Percentiles rank a stretch among this genome's conserved stretches.
Conservation (phyloP, 2,113 vertebrate genomes). For the Lophura nycthemera region DNA sequence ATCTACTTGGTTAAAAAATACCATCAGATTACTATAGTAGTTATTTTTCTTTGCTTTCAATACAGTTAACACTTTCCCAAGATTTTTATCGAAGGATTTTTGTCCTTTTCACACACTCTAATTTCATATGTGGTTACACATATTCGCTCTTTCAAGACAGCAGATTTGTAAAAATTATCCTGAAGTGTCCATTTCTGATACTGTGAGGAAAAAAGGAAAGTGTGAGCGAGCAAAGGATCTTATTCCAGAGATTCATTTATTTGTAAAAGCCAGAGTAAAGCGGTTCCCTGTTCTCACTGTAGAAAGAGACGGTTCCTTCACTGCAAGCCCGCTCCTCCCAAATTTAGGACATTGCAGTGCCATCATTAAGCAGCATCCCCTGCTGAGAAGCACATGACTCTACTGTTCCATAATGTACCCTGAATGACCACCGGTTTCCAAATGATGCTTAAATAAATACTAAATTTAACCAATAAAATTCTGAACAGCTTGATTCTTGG, state of each 20-base stretch:
- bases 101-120: background rate
- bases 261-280: background rate
- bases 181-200: background rate
- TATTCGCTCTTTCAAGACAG: background rate
- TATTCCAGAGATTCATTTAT: background rate
- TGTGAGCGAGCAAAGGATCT: background rate
- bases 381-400: conserved; percentile 1
- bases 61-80: background rate
- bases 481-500: background rate
- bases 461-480: background rate
- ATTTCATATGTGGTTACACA: background rate
- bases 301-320: background rate
- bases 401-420: conserved; percentile 9
- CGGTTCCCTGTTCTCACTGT: background rate
- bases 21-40: background rate
- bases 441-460: background rate
- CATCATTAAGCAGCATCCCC: conserved; percentile 41
- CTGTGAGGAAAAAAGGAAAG: background rate
- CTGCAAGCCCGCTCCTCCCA: background rate
- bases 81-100: background rate
- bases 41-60: background rate
- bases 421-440: background rate
- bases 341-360: conserved; percentile 4
- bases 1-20: background rate
- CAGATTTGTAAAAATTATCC: background rate